Percentiles rank a stretch among this genome's conserved stretches.
Evolutionary conservation across 2,797 vertebrate species (phyloP).

Genomic region (Lerista edwardsae): DNA sequence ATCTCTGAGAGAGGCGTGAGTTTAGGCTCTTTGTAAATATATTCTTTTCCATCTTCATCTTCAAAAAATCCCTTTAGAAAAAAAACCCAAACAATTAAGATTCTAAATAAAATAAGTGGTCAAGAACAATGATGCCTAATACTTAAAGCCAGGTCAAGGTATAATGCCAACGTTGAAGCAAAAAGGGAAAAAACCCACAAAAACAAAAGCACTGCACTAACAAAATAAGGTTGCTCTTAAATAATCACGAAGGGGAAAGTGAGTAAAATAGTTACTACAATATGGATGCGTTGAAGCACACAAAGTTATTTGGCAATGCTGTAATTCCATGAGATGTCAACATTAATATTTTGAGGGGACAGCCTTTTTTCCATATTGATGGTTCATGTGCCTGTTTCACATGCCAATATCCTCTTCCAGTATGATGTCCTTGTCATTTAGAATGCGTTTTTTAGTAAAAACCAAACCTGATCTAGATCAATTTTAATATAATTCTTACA

Average conservation of each 20-base stretch:
- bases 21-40: constrained; percentile 99
- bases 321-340: constrained; percentile 59
- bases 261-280: constrained; percentile 42
- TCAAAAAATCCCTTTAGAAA: constrained; percentile 93
- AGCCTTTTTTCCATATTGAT: constrained; percentile 8
- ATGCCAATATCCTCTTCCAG: constrained; percentile 59
- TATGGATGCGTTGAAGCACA: constrained; percentile 53
- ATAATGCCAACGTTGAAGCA: constrained; percentile 63
- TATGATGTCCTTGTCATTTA: background rate
- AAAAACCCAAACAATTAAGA: background rate
- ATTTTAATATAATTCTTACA: constrained; percentile 3
- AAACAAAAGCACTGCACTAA: too few species aligned
- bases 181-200: constrained; percentile 43
- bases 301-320: constrained; percentile 43
- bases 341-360: constrained; percentile 56
- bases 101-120: background rate
- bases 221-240: constrained; percentile 49
- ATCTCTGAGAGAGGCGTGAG: constrained; percentile 97
- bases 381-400: constrained; percentile 77
- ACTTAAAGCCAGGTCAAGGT: constrained; percentile 54
- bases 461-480: background rate
- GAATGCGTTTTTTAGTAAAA: constrained; percentile 24
- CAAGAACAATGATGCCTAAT: background rate
- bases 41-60: constrained; percentile 98
- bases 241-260: constrained; percentile 43